Conservation (phyloP, 2,888 invertebrate genomes). For the Macrosiphum euphorbiae region DNA sequence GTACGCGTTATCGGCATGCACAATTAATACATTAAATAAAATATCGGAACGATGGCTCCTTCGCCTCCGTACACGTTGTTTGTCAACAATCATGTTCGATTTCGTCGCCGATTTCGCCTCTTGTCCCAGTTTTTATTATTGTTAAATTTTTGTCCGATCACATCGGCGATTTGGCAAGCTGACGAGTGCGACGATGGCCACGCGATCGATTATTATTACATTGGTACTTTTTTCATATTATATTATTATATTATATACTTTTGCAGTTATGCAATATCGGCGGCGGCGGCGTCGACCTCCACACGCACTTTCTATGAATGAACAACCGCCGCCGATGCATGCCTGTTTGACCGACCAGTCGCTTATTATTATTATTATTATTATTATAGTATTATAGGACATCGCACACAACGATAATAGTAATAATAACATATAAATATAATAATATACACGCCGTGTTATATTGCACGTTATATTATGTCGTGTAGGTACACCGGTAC, state of each 20-base stretch:
- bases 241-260: neutral
- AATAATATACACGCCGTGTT: neutral
- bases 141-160: neutral
- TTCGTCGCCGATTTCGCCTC: neutral
- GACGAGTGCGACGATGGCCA: neutral
- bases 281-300: neutral
- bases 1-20: constrained; percentile 1
- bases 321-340: neutral
- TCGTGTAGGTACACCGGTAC: neutral
- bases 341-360: neutral
- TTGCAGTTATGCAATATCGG: neutral
- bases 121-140: neutral
- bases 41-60: neutral
- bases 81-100: constrained; percentile 22
- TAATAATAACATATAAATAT: neutral
- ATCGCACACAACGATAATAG: neutral
- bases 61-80: neutral
- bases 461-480: neutral
- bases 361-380: neutral
- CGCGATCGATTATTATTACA: neutral
- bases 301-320: constrained; percentile 51
- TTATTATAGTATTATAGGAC: neutral
- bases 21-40: constrained; percentile 8
- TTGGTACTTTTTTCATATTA: neutral
- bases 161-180: neutral